Conservation (phyloP, 2,113 vertebrate genomes). For the Corvus cornix region DNA sequence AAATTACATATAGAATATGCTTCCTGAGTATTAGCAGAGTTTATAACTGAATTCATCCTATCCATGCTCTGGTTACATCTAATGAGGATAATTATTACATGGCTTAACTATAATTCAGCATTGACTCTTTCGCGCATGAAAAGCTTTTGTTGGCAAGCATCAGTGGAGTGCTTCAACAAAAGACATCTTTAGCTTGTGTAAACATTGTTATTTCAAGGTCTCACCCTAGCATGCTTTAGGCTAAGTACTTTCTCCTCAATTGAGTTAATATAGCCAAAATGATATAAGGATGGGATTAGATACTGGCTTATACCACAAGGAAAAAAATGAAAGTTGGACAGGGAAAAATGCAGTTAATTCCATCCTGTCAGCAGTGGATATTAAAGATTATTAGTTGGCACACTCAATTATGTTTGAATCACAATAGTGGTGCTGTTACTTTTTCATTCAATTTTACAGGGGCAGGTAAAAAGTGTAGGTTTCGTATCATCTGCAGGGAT, state of each 20-base stretch:
- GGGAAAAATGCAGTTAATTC: slow-evolving; percentile 91
- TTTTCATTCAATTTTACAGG: slow-evolving; percentile 82
- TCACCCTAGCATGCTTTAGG: slow-evolving; percentile 54
- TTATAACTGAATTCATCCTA: slow-evolving; percentile 78
- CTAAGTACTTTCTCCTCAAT: slow-evolving; percentile 63
- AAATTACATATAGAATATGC: slow-evolving; percentile 86
- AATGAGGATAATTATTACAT: slow-evolving; percentile 93
- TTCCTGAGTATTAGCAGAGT: slow-evolving; percentile 82
- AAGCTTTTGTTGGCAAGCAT: slow-evolving; percentile 76
- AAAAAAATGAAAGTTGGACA: slow-evolving; percentile 77
- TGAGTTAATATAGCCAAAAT: slow-evolving; percentile 67
- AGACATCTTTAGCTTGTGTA: slow-evolving; percentile 70
- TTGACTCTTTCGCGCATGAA: slow-evolving; percentile 83
- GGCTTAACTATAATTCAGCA: slow-evolving; percentile 89
- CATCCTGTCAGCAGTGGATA: slow-evolving; percentile 98
- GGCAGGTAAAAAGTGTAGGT: slow-evolving; percentile 69
- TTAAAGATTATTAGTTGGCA: slow-evolving; percentile 88
- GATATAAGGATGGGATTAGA: slow-evolving; percentile 85
- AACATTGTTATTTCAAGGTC: slow-evolving; percentile 54
- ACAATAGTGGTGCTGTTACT: slow-evolving; percentile 92
- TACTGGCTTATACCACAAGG: slow-evolving; percentile 76
- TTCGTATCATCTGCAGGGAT: slow-evolving; percentile 67
- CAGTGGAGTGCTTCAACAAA: slow-evolving; percentile 68
- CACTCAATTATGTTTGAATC: slow-evolving; percentile 75
- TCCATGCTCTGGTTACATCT: slow-evolving; percentile 84